Evolutionary conservation across 1,140 invertebrate species (phyloP).

Genomic region (Lucilia cuprina): DNA sequence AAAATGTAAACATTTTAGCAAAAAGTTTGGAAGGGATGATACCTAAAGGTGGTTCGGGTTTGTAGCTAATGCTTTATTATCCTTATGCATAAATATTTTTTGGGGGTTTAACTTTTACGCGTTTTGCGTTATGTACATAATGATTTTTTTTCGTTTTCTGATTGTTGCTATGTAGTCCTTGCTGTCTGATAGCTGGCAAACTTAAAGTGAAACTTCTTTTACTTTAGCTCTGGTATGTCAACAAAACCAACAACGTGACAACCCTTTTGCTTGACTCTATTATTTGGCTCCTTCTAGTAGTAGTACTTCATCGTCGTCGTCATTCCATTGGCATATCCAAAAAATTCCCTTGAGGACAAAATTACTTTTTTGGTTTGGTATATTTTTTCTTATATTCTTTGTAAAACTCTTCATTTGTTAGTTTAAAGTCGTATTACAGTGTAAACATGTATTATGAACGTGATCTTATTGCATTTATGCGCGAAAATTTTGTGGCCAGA

Average conservation of each 20-base stretch:
- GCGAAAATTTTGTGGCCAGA: conserved; percentile 33
- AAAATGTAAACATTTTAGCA: background rate
- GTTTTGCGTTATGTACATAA: background rate
- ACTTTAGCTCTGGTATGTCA: conserved; percentile 26
- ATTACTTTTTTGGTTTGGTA: background rate
- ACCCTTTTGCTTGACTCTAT: conserved; percentile 20
- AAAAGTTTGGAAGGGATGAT: background rate
- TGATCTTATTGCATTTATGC: conserved; percentile 31
- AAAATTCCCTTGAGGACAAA: background rate
- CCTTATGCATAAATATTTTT: conserved; percentile 37
- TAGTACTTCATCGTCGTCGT: background rate
- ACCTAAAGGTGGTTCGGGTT: background rate
- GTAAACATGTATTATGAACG: conserved; percentile 33
- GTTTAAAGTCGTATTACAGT: conserved; percentile 32
- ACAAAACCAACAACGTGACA: conserved; percentile 24
- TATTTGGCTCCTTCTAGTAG: background rate
- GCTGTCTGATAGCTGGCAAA: conserved; percentile 27
- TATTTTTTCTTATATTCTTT: background rate
- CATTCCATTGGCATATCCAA: conserved; percentile 7
- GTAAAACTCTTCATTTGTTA: conserved; percentile 27
- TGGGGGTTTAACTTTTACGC: conserved; percentile 37
- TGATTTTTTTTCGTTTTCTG: conserved; percentile 14
- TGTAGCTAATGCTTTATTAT: conserved; percentile 5
- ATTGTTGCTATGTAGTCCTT: conserved; percentile 17
- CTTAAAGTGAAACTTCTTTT: conserved; percentile 21